A percentile compares a stretch with the other conserved stretches of the same genome.
These are phyloP conservation scores for Ceriagrion tenellum DNA, from an alignment of 2,888 invertebrate species.

Conservation along the genomic window DNA sequence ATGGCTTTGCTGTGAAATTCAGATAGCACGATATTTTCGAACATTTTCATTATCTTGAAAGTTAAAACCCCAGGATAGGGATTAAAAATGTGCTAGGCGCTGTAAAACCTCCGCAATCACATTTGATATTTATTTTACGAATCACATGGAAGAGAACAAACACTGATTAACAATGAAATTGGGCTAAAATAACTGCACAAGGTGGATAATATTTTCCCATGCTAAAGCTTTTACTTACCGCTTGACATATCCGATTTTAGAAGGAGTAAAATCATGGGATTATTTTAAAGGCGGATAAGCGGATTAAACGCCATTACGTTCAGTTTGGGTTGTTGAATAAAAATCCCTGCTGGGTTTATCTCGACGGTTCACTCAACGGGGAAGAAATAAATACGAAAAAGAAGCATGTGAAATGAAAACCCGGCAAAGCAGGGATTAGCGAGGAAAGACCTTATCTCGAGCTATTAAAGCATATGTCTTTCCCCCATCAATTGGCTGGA, in stretches of 20 bases:
- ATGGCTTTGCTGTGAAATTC: too few relatives aligned
- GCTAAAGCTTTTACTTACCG: background rate
- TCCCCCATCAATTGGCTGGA: too few relatives aligned
- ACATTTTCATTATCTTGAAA: background rate
- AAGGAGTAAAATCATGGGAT: background rate
- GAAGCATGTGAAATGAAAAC: background rate
- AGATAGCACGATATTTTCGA: background rate
- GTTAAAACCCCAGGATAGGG: background rate
- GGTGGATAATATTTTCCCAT: background rate
- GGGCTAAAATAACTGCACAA: background rate
- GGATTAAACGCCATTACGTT: conserved; percentile 15
- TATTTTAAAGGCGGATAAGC: background rate
- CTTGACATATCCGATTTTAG: background rate
- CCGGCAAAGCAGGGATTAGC: background rate
- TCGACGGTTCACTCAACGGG: background rate
- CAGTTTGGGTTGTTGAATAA: background rate
- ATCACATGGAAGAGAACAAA: background rate
- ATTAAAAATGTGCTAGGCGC: background rate
- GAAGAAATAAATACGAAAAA: background rate
- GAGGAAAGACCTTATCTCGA: background rate
- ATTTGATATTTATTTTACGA: background rate
- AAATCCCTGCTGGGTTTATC: background rate
- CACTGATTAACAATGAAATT: background rate
- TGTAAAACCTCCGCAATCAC: background rate
- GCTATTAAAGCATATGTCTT: background rate